Conservation (phyloP, 2,113 vertebrate species). For the Suricata suricatta region DNA sequence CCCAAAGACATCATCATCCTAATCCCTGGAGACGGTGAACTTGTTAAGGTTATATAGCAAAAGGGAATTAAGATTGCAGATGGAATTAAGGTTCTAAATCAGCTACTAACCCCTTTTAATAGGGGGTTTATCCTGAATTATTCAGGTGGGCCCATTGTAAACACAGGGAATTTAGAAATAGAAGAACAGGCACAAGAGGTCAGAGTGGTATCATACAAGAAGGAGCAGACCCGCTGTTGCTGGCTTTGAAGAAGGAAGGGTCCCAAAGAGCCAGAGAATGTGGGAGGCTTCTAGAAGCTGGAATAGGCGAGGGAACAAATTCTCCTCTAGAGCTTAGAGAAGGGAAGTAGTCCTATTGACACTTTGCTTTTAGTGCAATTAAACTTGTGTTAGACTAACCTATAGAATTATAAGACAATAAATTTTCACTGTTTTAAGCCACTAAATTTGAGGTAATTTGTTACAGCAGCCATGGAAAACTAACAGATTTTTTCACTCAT, state of each 20-base stretch:
- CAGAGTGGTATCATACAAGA: rapidly evolving
- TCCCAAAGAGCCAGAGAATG: not conserved
- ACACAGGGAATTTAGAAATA: not conserved
- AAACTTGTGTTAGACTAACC: not conserved
- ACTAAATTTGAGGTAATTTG: not conserved
- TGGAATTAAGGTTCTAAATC: not conserved
- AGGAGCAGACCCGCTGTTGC: not conserved
- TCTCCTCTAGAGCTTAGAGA: not conserved
- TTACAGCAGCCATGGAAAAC: not conserved
- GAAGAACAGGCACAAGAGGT: not conserved
- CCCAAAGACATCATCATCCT: not conserved
- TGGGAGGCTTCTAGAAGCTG: not conserved
- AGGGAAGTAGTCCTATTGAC: not conserved
- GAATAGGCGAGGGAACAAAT: not conserved
- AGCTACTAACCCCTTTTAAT: not conserved
- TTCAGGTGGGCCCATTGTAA: not conserved
- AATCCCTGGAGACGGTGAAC: not conserved
- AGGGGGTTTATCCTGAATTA: not conserved
- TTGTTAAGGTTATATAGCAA: not conserved
- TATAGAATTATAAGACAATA: not conserved
- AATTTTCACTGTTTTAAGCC: not conserved
- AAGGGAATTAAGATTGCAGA: not conserved
- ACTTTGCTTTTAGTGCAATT: not conserved
- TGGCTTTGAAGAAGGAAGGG: not conserved
- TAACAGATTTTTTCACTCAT: not conserved